These are phyloP conservation scores for Sebastes reedi DNA, from an alignment of 2,797 vertebrate species.

Conservation along the genomic window DNA sequence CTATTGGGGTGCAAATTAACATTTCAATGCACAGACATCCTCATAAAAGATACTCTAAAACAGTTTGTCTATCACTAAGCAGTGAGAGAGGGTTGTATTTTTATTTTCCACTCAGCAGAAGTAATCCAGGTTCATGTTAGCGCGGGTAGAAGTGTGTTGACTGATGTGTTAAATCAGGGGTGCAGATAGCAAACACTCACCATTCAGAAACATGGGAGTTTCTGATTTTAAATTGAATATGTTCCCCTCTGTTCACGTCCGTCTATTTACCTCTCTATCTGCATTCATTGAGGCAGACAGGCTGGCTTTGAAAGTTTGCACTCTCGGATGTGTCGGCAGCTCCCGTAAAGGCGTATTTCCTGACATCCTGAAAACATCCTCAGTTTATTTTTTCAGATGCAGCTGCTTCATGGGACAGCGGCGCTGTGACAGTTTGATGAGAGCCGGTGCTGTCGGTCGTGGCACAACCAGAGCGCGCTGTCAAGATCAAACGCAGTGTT, in stretches of 20 bases:
- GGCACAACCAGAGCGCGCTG: slow-evolving; percentile 28
- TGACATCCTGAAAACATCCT: slow-evolving; percentile 34
- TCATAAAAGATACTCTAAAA: slow-evolving; percentile 27
- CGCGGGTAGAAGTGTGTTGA: not conserved
- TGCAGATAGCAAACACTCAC: slow-evolving; percentile 5
- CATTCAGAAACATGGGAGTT: too few species aligned
- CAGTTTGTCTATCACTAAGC: slow-evolving; percentile 22
- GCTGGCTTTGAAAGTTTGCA: slow-evolving; percentile 14
- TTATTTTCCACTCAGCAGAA: not conserved
- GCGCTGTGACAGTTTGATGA: slow-evolving; percentile 44
- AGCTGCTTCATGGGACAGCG: slow-evolving; percentile 34
- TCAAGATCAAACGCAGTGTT: slow-evolving; percentile 37
- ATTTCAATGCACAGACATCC: slow-evolving; percentile 28
- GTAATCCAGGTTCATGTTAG: slow-evolving; percentile 1
- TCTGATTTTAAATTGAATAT: too few species aligned
- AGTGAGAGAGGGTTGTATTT: not conserved
- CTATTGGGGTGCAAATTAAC: slow-evolving; percentile 37
- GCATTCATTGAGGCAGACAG: not conserved
- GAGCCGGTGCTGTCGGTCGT: slow-evolving; percentile 32
- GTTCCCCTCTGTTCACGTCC: not conserved
- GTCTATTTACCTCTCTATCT: slow-evolving; percentile 12
- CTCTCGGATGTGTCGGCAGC: not conserved
- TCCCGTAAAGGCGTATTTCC: slow-evolving; percentile 2
- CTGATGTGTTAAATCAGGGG: slow-evolving; percentile 23
- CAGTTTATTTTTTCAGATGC: slow-evolving; percentile 19